phyloP scores from a whole-genome alignment of 1,140 invertebrate species.

The Conopomorpha cramerella region DNA sequence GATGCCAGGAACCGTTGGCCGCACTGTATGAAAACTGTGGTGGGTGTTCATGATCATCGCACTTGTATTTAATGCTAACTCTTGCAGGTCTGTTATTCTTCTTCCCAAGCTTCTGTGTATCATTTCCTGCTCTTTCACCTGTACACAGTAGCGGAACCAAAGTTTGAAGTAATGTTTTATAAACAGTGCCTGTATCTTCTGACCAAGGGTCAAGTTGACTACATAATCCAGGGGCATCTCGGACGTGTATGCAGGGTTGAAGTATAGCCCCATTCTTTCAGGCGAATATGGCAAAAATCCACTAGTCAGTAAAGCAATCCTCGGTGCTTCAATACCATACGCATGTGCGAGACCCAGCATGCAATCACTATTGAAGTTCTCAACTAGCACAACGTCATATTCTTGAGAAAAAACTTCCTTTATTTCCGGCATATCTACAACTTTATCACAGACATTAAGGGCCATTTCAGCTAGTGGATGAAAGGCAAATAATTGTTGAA shows the following conservation, averaged over 20 bases:
- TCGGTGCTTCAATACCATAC: no score
- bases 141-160: no score
- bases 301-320: no score
- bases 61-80: slow-evolving; percentile 42
- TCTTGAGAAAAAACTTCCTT: slow-evolving; percentile 38
- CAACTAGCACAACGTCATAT: slow-evolving; percentile 69
- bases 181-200: no score
- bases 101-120: no score
- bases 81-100: slow-evolving; percentile 37
- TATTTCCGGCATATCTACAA: slow-evolving; percentile 38
- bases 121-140: no score
- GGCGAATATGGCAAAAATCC: no score
- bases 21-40: slow-evolving; percentile 52
- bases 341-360: slow-evolving; percentile 63
- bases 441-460: slow-evolving; percentile 13
- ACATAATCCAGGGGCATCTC: no score
- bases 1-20: slow-evolving; percentile 60
- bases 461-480: slow-evolving; percentile 8
- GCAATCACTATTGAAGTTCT: slow-evolving; percentile 71
- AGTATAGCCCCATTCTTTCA: no score
- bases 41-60: slow-evolving; percentile 63
- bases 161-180: no score
- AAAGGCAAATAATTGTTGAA: slow-evolving; percentile 8
- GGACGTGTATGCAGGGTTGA: no score
- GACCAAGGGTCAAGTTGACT: no score